Evolutionary conservation across 2,797 vertebrate genomes (phyloP).

Genomic region (Muscicapa striata): DNA sequence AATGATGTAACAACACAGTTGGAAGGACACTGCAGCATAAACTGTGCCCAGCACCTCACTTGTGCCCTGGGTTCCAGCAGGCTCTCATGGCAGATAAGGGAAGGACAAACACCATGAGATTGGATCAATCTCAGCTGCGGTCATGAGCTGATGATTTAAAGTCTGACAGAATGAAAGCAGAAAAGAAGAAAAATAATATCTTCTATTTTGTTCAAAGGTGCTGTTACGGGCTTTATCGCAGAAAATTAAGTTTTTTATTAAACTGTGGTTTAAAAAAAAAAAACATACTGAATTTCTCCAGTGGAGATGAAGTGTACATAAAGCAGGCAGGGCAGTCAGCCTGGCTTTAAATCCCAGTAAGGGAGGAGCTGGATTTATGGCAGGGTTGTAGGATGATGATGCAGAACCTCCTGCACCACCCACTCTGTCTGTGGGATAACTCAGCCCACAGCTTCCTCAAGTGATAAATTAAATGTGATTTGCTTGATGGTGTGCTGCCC

Average conservation of each 20-base stretch:
- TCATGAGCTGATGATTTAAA: neutral
- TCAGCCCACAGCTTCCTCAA: neutral
- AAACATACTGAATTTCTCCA: neutral
- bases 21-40: neutral
- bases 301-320: neutral
- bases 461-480: neutral
- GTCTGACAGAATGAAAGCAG: neutral
- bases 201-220: neutral
- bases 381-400: neutral
- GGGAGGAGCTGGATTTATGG: neutral
- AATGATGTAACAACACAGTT: neutral
- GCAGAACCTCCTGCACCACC: neutral
- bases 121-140: neutral
- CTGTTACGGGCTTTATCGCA: neutral
- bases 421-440: neutral
- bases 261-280: neutral
- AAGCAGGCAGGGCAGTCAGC: neutral
- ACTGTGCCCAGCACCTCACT: neutral
- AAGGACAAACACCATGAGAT: neutral
- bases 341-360: neutral
- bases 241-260: conserved; percentile 11
- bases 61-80: neutral
- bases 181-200: neutral
- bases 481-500: neutral
- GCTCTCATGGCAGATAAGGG: neutral